Evolutionary conservation across 2,113 vertebrate species (phyloP).

Genomic region (Pituophis catenifer): DNA sequence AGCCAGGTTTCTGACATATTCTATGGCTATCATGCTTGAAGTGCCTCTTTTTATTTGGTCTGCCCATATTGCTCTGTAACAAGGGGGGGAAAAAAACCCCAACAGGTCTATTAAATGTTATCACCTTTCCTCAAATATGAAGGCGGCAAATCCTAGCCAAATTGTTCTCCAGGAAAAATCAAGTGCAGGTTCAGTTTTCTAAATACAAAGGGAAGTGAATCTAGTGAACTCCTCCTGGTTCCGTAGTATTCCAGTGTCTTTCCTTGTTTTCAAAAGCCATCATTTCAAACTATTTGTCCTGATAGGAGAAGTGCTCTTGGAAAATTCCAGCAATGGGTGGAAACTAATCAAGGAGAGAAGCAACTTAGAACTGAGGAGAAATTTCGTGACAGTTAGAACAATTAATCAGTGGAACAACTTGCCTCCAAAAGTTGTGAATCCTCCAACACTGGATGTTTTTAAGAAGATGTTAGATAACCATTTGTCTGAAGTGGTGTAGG

Average conservation of each 20-base stretch:
- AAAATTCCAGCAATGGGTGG: background rate
- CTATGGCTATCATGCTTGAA: background rate
- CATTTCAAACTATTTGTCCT: background rate
- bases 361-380: too few species aligned
- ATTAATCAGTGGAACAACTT: too few species aligned
- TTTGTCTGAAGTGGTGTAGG: too few species aligned
- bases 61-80: background rate
- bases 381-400: too few species aligned
- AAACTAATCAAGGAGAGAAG: too few species aligned
- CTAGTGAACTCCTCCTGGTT: too few species aligned
- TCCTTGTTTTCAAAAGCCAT: background rate
- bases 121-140: conserved; percentile 8
- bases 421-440: too few species aligned
- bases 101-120: background rate
- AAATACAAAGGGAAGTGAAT: background rate
- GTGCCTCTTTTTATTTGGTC: background rate
- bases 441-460: too few species aligned
- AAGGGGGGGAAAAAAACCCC: background rate
- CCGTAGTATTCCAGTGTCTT: background rate
- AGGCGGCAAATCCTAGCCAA: background rate
- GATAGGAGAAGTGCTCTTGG: background rate
- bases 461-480: too few species aligned
- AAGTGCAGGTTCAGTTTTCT: background rate
- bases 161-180: background rate
- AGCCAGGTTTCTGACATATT: conserved; percentile 43